Conservation (phyloP, 2,113 vertebrate genomes). For the Trogon surrucura region DNA sequence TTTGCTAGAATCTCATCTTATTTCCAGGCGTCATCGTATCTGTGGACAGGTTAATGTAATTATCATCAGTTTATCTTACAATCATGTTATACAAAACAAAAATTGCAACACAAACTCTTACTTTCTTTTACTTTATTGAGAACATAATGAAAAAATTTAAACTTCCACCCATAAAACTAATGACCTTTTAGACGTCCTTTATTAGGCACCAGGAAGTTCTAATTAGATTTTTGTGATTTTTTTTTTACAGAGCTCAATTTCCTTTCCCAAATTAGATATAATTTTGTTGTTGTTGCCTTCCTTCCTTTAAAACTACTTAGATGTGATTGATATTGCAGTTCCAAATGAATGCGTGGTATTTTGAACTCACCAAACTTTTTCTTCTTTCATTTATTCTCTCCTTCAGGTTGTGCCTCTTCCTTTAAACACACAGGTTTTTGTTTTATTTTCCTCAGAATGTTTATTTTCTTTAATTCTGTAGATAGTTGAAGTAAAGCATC, state of each 20-base stretch:
- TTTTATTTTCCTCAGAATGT: background rate
- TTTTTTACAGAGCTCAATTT: background rate
- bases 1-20: background rate
- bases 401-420: background rate
- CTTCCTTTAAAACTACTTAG: background rate
- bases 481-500: background rate
- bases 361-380: background rate
- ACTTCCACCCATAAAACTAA: background rate
- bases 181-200: background rate
- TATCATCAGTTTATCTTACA: background rate
- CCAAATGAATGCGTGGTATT: background rate
- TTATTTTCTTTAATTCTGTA: background rate
- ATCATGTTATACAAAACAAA: background rate
- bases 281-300: background rate
- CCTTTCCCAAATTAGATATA: background rate
- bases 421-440: background rate
- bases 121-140: background rate
- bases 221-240: background rate
- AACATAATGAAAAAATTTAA: background rate
- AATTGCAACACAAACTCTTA: background rate
- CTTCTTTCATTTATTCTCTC: background rate
- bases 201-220: background rate
- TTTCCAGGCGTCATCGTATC: background rate
- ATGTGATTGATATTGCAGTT: background rate
- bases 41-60: background rate